phyloP scores from a whole-genome alignment of 1,140 invertebrate genomes.

The Pissodes strobi region DNA sequence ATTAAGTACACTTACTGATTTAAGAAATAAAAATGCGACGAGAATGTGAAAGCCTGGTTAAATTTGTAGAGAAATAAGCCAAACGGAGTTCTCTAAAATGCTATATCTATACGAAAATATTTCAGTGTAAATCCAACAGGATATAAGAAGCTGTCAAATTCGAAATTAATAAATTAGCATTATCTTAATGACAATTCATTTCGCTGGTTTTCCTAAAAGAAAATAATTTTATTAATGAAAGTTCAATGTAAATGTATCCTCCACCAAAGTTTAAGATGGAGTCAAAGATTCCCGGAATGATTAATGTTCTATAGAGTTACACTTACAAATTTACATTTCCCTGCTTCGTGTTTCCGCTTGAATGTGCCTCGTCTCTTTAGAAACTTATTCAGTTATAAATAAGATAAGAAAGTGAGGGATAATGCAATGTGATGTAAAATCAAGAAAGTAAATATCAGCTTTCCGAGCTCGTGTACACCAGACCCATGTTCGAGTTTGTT shows the following conservation, averaged over 20 bases:
- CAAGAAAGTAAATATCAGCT: constrained; percentile 28
- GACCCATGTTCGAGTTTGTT: constrained; percentile 8
- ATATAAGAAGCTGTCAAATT: too few relatives aligned
- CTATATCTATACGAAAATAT: too few relatives aligned
- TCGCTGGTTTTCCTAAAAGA: not conserved
- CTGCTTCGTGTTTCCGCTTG: constrained; percentile 26
- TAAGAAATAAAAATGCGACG: too few relatives aligned
- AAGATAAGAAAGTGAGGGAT: constrained; percentile 33
- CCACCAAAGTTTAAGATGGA: constrained; percentile 15
- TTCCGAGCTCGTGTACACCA: constrained; percentile 1
- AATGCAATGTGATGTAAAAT: constrained; percentile 23
- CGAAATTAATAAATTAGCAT: too few relatives aligned
- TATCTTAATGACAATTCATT: constrained; percentile 5
- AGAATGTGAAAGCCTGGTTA: too few relatives aligned
- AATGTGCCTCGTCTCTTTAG: constrained; percentile 31
- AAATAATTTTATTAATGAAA: constrained; percentile 29
- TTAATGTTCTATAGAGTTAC: constrained; percentile 29
- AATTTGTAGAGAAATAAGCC: too few relatives aligned
- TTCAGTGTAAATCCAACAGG: too few relatives aligned
- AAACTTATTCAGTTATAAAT: constrained; percentile 35
- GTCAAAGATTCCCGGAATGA: constrained; percentile 26
- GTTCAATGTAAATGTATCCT: constrained; percentile 16
- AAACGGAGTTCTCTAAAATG: too few relatives aligned
- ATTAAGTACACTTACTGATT: too few relatives aligned
- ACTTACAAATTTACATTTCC: constrained; percentile 31